A percentile compares a stretch with the other conserved stretches of the same genome.
phyloP scores from a whole-genome alignment of 2,797 vertebrate genomes.

The Liparis tanakae region DNA sequence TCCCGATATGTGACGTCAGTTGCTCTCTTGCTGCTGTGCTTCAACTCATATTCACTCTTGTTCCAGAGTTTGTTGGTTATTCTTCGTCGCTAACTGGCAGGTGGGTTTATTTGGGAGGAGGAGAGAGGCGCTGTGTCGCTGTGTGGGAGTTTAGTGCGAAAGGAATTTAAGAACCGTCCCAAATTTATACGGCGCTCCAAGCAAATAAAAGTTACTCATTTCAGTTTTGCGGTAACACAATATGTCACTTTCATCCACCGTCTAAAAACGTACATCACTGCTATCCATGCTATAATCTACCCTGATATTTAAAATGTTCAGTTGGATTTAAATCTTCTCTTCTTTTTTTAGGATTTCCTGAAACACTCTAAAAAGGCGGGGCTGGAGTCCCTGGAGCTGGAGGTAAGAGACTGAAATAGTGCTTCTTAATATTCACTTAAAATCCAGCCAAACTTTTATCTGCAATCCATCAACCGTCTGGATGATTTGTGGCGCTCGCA shows the following conservation, averaged over 20 bases:
- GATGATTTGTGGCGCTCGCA: constrained; percentile 59
- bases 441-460: neutral
- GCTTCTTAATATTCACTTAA: neutral
- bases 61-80: neutral
- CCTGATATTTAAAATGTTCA: neutral
- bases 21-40: neutral
- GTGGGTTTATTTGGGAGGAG: too few species aligned
- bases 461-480: neutral
- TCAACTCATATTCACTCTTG: neutral
- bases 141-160: neutral
- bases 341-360: constrained; percentile 89
- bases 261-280: neutral
- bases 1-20: neutral
- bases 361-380: constrained; percentile 96
- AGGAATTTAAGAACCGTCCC: neutral
- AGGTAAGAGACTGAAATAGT: constrained; percentile 80
- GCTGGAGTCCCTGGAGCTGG: constrained; percentile 91
- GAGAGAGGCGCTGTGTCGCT: too few species aligned
- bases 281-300: neutral
- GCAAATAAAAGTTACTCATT: too few species aligned
- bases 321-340: neutral
- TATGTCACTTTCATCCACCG: neutral
- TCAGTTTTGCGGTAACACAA: neutral
- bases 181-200: too few species aligned
- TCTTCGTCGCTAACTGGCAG: neutral